Base-by-base conservation (phyloP, 2,113 vertebrate species). In the Suncus etruscus region DNA sequence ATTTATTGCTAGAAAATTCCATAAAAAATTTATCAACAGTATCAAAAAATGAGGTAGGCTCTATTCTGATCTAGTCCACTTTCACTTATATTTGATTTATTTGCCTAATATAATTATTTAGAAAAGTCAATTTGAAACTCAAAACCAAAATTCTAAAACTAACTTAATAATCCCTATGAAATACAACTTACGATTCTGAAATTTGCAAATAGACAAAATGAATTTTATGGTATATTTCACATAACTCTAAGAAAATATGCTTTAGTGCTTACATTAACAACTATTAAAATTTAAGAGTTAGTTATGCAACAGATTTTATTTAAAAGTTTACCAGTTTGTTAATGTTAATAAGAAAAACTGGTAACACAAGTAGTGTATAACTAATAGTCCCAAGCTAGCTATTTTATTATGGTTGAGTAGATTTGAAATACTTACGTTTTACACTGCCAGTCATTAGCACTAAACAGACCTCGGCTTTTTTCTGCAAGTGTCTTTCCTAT, bases 381-480 rank as follows among this genome's bases (percentile, higher is more conserved):
- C 20, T 78, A 80, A 12, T 22, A 85, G 51, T 29, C 58, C 39
- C 39, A 39, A 54, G 58, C 6, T 84, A 27, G 11, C 82, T 29
- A 61, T 0, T 65, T 65, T 14, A 76, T 11, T 78, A 68, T 9
- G 29, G 69, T 77, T 89, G 1, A 87, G 8, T 18, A 2, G n/a
- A 47, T 65, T 78, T n/a, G 50, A 91, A 92, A 82, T 6, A 96
- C 98, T 0, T 97, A 99, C 99, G 99, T 99, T 98, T 99, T 99
- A 96, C 99, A 99, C 74, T 99, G 99, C 99, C 99, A 99, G 93
- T 99, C 99, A 72, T 99, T 99, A 25, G 99, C 99, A 87, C 99
- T 99, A 97, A 99, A 99, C 47, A 99, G 98, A 78, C 99, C 99
- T 78, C 98, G 98, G 82, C 99, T 99, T 96, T 99, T 99, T 95